Evolutionary conservation across 2,113 vertebrate genomes (phyloP).

Genomic region (Tetrax tetrax): DNA sequence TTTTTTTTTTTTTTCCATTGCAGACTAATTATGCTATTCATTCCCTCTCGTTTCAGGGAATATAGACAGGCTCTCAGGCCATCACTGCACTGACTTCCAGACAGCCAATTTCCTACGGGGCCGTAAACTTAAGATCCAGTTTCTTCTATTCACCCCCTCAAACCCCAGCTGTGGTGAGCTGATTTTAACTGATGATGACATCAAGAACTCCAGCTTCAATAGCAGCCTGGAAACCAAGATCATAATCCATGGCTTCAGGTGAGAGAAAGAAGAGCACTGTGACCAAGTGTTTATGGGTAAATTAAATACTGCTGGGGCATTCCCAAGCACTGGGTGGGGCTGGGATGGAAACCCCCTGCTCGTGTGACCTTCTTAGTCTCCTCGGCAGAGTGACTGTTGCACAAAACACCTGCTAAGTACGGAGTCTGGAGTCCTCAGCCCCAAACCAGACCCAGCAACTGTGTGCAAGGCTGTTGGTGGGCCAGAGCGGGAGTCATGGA

Average conservation of each 20-base stretch:
- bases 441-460: neutral
- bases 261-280: neutral
- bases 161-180: conserved; percentile 78
- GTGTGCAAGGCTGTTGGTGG: neutral
- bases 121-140: conserved; percentile 78
- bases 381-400: neutral
- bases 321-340: neutral
- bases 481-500: neutral
- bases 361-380: neutral
- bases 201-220: conserved; percentile 80
- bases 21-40: neutral
- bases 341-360: neutral
- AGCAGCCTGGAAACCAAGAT: conserved; percentile 84
- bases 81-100: conserved; percentile 74
- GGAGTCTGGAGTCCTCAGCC: neutral
- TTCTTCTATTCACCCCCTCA: conserved; percentile 83
- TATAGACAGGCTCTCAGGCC: neutral
- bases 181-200: conserved; percentile 65
- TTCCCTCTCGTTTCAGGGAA: conserved; percentile 22
- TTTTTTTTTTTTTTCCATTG: neutral
- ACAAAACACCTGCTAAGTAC: neutral
- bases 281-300: neutral
- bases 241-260: conserved; percentile 97
- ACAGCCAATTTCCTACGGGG: conserved; percentile 66
- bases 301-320: neutral